A percentile compares a stretch with the other conserved stretches of the same genome.
Evolutionary conservation across 2,113 vertebrate genomes (phyloP).

Genomic region (Colistium nudipinnis): DNA sequence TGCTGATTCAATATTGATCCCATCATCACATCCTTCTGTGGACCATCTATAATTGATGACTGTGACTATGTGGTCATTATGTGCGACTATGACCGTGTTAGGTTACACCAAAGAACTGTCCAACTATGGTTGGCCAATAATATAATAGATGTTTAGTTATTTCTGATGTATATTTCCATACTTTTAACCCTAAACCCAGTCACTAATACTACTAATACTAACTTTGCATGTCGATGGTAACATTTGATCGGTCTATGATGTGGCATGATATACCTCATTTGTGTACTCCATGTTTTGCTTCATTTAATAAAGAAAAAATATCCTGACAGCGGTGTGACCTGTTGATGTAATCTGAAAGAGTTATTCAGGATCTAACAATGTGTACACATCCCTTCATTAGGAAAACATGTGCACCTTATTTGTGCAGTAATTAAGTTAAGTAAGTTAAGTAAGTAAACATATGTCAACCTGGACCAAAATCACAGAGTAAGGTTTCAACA

Average conservation of each 20-base stretch:
- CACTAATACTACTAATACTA: conserved; percentile 10
- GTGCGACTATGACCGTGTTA: conserved; percentile 1
- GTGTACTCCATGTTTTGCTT: conserved; percentile 5
- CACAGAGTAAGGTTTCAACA: neutral
- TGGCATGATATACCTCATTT: conserved; percentile 14
- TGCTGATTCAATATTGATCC: conserved; percentile 28
- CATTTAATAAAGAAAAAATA: neutral
- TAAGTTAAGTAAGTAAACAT: no score
- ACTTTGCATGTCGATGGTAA: conserved; percentile 23
- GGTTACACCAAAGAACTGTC: no score
- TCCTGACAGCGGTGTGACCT: neutral
- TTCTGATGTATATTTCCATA: neutral
- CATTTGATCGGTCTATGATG: conserved; percentile 1
- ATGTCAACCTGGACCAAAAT: neutral
- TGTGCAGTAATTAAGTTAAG: neutral
- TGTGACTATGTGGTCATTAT: neutral
- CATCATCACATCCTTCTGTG: conserved; percentile 9
- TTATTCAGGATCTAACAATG: conserved; percentile 1
- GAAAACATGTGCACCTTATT: neutral
- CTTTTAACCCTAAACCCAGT: no score
- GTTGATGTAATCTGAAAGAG: neutral
- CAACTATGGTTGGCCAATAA: neutral
- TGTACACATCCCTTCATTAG: neutral
- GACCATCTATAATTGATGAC: neutral
- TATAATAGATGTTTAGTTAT: neutral